Evolutionary conservation across 1,140 invertebrate species (phyloP), one percentile per base, ranked within the genome.

Genomic region (Tigriopus japonicus): DNA sequence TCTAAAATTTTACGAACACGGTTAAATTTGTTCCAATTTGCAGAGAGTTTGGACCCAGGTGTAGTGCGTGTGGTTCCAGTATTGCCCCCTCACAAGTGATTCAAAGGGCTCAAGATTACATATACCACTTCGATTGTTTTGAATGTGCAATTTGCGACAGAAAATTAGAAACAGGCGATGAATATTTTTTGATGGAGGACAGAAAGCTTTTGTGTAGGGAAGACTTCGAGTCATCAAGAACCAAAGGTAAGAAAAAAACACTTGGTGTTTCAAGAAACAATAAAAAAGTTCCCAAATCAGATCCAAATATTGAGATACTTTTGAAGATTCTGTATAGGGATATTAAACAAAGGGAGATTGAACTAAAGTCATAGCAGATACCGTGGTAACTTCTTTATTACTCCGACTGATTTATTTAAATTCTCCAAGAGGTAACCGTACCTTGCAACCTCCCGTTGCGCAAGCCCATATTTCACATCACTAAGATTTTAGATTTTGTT

Each of bases 111-210:
- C 86, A 93, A 71, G 84, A 94, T 67, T 83, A 93, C 74, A 91
- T 97, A 52, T 98, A 95, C 75, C 95, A 98, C 71, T 80, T 98
- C 56, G 84, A 91, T 66, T 98, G 95, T 74, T 98, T 98, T 76
- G 83, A 86, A 5, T 98, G 95, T 72, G 84, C 87, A 64, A 85
- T 96, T 68, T 98, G 95, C 73, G 85, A 86, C 14, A 77, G 92
- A 63, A 88, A 92, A 66, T 80, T 98, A 54, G 92, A 93, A 70
- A 98, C 94, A 1, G 94, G 91, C 0, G 94, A 98, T 71, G 91
- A 98, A 70, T 94, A 95, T 73, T 96, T 98, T 71, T 81, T 98
- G 41, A 91, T 97, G 84, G 93, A 98, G 70, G 91, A 97, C 73
- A 81, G 88, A 62, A 96, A 93, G 73, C 81, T 97, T 55, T 88